phyloP scores from a whole-genome alignment of 2,113 vertebrate species.

The Cyrtonyx montezumae region DNA sequence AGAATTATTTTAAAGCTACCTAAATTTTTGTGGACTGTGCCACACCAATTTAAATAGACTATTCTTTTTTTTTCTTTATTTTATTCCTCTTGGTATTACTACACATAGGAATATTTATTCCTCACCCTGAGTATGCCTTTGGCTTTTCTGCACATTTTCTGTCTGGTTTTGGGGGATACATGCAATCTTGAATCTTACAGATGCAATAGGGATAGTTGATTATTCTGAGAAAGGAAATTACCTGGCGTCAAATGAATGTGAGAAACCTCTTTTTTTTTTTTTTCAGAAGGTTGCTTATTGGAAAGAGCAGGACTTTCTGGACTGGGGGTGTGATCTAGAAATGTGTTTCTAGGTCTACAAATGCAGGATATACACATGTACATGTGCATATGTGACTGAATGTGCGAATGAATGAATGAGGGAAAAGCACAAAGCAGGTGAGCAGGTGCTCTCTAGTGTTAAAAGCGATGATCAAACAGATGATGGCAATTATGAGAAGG shows the following conservation, averaged over 20 bases:
- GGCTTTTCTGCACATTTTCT: background rate
- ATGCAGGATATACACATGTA: background rate
- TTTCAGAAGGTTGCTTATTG: background rate
- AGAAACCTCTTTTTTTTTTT: background rate
- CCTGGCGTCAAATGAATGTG: background rate
- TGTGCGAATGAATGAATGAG: background rate
- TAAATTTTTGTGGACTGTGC: background rate
- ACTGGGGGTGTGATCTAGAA: background rate
- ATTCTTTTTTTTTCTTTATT: background rate
- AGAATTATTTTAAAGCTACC: background rate
- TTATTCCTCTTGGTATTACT: background rate
- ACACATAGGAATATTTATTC: background rate
- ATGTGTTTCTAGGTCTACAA: background rate
- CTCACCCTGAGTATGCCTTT: background rate
- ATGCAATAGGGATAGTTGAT: background rate
- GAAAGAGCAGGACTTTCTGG: background rate
- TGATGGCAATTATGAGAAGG: background rate
- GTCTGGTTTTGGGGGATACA: background rate
- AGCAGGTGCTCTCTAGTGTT: conserved; percentile 69
- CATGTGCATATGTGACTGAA: background rate
- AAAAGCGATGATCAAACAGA: conserved; percentile 14
- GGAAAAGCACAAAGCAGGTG: conserved; percentile 60
- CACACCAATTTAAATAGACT: background rate
- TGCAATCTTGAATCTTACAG: background rate
- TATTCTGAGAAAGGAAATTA: background rate